A percentile compares a stretch with the other conserved stretches of the same genome.
Conservation (phyloP, 2,113 vertebrate species). For the Gymnarchus niloticus region DNA sequence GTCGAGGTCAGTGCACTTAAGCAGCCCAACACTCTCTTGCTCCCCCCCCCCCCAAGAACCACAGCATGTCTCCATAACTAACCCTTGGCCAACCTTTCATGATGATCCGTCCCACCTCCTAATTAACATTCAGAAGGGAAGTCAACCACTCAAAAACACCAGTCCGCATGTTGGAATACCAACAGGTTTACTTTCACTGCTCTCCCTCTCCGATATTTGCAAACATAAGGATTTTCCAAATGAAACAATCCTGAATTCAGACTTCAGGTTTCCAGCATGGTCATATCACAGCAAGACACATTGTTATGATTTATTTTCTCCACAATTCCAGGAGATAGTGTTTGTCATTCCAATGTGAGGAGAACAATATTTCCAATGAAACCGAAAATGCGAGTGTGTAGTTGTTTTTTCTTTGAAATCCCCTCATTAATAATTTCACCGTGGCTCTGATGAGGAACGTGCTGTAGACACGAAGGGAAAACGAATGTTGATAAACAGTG, state of each 20-base stretch:
- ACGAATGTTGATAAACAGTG: constrained; percentile 30
- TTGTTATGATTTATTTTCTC: constrained; percentile 20
- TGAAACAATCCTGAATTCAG: background rate
- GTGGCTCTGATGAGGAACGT: constrained; percentile 39
- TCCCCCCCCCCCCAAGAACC: background rate
- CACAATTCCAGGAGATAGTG: constrained; percentile 36
- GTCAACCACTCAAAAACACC: background rate
- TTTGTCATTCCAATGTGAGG: constrained; percentile 36
- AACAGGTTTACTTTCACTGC: constrained; percentile 3
- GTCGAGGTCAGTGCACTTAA: background rate
- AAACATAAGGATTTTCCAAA: background rate
- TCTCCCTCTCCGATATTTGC: background rate
- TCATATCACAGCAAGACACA: constrained; percentile 6
- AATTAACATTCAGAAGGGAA: background rate
- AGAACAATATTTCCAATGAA: constrained; percentile 45
- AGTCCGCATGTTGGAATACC: background rate
- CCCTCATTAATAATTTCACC: constrained; percentile 12
- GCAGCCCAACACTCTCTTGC: too few relatives aligned
- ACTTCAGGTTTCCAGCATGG: background rate
- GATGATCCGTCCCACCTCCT: background rate
- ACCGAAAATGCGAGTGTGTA: constrained; percentile 28
- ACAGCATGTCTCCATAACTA: background rate
- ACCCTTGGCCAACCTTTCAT: background rate
- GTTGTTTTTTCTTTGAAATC: constrained; percentile 32
- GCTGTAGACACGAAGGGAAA: constrained; percentile 33